Conservation (phyloP, 2,888 invertebrate species). For the Hydraecia micacea region DNA sequence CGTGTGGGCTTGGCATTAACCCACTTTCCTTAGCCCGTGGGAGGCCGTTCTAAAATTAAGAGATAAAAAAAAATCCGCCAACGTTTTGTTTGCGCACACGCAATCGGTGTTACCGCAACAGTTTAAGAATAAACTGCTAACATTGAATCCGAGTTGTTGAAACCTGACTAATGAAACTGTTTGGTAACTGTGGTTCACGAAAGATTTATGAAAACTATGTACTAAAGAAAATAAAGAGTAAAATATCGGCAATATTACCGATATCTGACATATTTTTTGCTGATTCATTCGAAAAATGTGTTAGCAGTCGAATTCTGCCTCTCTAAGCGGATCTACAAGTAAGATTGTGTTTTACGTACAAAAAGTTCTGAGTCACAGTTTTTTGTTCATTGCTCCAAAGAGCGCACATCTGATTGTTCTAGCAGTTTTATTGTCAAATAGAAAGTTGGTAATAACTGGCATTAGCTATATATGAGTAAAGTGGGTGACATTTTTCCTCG, state of each 20-base stretch:
- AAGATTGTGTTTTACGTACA: slow-evolving; percentile 24
- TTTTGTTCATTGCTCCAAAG: slow-evolving; percentile 40
- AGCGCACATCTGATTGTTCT: slow-evolving; percentile 48
- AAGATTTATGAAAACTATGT: slow-evolving; percentile 46
- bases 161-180: slow-evolving; percentile 64
- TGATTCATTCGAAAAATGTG: slow-evolving; percentile 16
- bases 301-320: not conserved
- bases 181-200: slow-evolving; percentile 53
- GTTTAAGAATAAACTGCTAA: slow-evolving; percentile 79
- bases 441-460: slow-evolving; percentile 67
- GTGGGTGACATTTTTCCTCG: slow-evolving; percentile 61
- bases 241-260: slow-evolving; percentile 4
- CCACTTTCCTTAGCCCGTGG: slow-evolving; percentile 85
- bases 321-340: slow-evolving; percentile 27
- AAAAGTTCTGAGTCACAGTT: slow-evolving; percentile 41
- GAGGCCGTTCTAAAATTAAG: slow-evolving; percentile 87
- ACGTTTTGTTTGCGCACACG: slow-evolving; percentile 80
- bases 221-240: slow-evolving; percentile 11
- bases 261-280: slow-evolving; percentile 31
- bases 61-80: slow-evolving; percentile 78
- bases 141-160: slow-evolving; percentile 71
- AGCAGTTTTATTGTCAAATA: slow-evolving; percentile 65
- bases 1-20: slow-evolving; percentile 89
- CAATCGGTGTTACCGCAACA: slow-evolving; percentile 80
- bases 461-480: slow-evolving; percentile 56